Evolutionary conservation across 2,888 invertebrate species (phyloP).

Genomic region (Perizoma affinitatum): DNA sequence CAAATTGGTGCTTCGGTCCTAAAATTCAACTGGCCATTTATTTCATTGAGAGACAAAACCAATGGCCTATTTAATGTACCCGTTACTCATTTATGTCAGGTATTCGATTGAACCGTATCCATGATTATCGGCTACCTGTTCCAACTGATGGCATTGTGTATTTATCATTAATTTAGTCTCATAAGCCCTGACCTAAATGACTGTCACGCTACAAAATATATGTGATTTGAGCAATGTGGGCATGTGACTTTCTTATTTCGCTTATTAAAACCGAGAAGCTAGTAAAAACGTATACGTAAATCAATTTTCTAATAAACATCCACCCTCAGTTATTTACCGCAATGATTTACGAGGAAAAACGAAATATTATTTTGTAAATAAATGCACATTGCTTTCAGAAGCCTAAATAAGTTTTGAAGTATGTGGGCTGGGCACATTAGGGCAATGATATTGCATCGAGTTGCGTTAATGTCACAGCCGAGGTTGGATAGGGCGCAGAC

Average conservation of each 20-base stretch:
- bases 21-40: conserved; percentile 29
- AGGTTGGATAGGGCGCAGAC: conserved; percentile 61
- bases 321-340: conserved; percentile 63
- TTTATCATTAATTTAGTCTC: conserved; percentile 31
- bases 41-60: conserved; percentile 29
- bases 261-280: conserved; percentile 64
- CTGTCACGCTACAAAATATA: conserved; percentile 30
- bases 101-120: conserved; percentile 34
- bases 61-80: conserved; percentile 33
- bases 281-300: conserved; percentile 71
- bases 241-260: conserved; percentile 53
- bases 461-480: conserved; percentile 64
- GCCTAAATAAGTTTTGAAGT: conserved; percentile 49
- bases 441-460: conserved; percentile 73
- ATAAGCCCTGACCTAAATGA: conserved; percentile 17
- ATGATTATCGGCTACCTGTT: conserved; percentile 37
- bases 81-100: conserved; percentile 33
- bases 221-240: conserved; percentile 36
- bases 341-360: conserved; percentile 64
- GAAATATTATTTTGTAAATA: conserved; percentile 52
- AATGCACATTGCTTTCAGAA: conserved; percentile 38
- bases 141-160: conserved; percentile 30
- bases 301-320: conserved; percentile 67
- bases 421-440: conserved; percentile 59
- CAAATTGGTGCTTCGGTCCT: conserved; percentile 15